Base-by-base conservation (phyloP, 2,888 invertebrate species). In the Conchocele bisecta region DNA sequence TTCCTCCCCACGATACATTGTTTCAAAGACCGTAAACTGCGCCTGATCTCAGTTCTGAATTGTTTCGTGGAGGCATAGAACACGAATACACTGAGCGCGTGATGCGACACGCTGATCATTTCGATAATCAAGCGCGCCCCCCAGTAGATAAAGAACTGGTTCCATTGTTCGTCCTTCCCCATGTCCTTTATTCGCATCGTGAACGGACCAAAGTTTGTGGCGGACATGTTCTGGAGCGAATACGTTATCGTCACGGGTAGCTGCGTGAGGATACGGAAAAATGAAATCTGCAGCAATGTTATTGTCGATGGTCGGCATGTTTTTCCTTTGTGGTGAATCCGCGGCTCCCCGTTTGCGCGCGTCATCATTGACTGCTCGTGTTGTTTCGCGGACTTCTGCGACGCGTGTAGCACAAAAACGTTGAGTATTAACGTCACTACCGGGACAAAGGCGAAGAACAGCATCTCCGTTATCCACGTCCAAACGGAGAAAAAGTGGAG, bases 41-140 rank as follows among this genome's bases (percentile, higher is more conserved):
- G 20, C 6, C 39, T 61, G 17, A 83, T 31, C 53, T 83, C 81
- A 11, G 59, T 68, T 17, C 83, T 54, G 51, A 86, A 87, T 33
- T 85, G 82, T 57, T 76, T 76, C 9, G 86, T 83, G 9, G 85
- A 86, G 17, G 71, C 58, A 29, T 81, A 81, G 71, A 86, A 86
- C 29, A 88, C 82, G 50, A 86, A 83, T n/a, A 86, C 79, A 76
- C 89, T 89, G 51, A 87, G 84, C 1, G 89, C 89, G 57, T 89
- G 88, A 56, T 89, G 89, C 0, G 89, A 89, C 46, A 88, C 80
- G 2, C 88, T 87, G 3, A 89, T 71, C 48, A 86, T 84, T 69
- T 89, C 86, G 15, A 89, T 80, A 7, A 88, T 68, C 22, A 84
- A 83, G 48, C 88, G 77, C 6, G 81, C 75, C 6, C 81, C 83